Evolutionary conservation across 2,113 vertebrate genomes (phyloP).

Genomic region (Corythornis madagascariensis): DNA sequence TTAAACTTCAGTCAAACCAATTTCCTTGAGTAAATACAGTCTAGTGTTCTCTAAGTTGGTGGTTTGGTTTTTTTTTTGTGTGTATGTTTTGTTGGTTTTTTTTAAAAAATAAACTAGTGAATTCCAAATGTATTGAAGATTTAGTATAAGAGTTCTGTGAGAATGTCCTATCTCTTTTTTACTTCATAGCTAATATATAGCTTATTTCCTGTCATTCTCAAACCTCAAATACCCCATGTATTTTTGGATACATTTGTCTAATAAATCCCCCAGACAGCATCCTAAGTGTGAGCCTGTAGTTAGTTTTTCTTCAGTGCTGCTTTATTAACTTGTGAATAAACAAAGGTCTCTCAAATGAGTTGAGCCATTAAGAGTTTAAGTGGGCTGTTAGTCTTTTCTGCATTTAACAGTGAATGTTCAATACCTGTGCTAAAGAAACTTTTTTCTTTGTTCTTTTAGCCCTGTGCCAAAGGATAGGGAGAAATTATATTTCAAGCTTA

Average conservation of each 20-base stretch:
- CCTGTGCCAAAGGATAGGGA: slow-evolving; percentile 97
- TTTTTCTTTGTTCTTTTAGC: slow-evolving; percentile 72
- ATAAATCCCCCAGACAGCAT: not conserved
- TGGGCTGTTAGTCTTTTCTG: not conserved
- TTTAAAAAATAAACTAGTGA: not conserved
- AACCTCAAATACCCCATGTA: not conserved
- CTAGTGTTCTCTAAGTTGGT: not conserved
- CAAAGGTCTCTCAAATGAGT: not conserved
- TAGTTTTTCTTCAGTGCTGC: not conserved
- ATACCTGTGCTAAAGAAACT: not conserved
- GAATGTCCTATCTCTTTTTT: not conserved
- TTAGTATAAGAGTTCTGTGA: not conserved
- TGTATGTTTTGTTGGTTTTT: not conserved
- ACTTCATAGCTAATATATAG: not conserved
- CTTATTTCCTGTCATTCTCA: not conserved
- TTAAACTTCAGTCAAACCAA: not conserved
- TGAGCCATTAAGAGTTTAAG: not conserved
- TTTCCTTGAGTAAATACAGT: not conserved
- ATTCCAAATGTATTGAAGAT: not conserved
- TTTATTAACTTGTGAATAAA: not conserved
- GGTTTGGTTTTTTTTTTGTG: not conserved
- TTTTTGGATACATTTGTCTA: not conserved
- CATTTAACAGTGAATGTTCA: not conserved
- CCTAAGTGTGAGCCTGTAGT: not conserved
- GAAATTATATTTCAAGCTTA: slow-evolving; percentile 96